Base-by-base conservation (phyloP, 2,797 vertebrate species). In the Bradypodion pumilum region DNA sequence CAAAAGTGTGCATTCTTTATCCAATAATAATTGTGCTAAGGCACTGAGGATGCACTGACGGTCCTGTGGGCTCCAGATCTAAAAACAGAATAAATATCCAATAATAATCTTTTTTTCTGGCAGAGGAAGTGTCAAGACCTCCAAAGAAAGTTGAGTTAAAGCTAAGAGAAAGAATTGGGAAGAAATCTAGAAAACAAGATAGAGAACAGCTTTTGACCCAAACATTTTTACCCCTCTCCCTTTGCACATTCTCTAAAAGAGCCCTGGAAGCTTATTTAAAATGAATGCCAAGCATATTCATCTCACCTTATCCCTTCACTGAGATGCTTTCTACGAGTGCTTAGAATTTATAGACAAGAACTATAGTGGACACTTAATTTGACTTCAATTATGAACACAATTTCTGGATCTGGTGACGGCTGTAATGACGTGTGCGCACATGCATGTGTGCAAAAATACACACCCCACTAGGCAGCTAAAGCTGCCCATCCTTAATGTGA, bases 11-110 rank as follows among this genome's bases (percentile, higher is more conserved):
- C 96, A 97, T 84, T 99, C 98, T 90, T 98, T 99, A 93, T 99
- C 98, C 89, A 99, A 75, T 40, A 99, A 90, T 59, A 99, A 95
- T 76, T 97, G 97, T 0, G 97, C 96, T 81, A 99, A 94, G 77
- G 91, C 94, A 77, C 94, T 96, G 46, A 99, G 96, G 86, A 99
- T 96, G 86, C 95, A 92, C 21, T 97, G 98, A 37, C 98, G 96
- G 94, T 99, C 98, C 90, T 98, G 98, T 76, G 95, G 97, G 83
- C 91, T 98, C 98, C 98, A 99, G 82, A 97, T 94, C 98, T 99
- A 62, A 87, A 56, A 37, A 44, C 89, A 84, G 85, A 42, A 79
- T 10, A 32, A 1, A 52, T 63, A 69, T 92, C 93, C 66, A 80
- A 82, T 0, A 1, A 27, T 12, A 78, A 83, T n/a, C 7, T 19